phyloP scores from a whole-genome alignment of 2,113 vertebrate genomes.

The Myiopsitta monachus region DNA sequence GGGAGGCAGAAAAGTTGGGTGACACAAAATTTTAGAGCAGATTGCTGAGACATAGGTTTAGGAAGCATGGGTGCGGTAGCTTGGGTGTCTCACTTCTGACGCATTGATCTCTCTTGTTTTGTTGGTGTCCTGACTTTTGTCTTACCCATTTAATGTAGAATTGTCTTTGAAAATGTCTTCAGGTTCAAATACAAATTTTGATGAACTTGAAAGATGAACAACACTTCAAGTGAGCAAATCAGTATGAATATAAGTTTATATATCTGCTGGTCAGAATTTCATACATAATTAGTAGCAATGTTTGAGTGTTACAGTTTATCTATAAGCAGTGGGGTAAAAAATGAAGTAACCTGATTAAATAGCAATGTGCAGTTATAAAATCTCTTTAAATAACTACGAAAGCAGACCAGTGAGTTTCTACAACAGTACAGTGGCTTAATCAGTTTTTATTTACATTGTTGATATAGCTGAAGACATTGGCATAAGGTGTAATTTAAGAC shows the following conservation, averaged over 20 bases:
- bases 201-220: not conserved
- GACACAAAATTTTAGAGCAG: not conserved
- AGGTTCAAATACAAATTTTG: not conserved
- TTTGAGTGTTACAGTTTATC: not conserved
- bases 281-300: not conserved
- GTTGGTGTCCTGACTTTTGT: not conserved
- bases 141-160: not conserved
- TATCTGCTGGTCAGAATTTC: not conserved
- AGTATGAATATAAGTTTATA: not conserved
- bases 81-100: not conserved
- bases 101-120: not conserved
- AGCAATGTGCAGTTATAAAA: not conserved
- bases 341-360: not conserved
- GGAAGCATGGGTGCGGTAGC: not conserved
- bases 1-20: not conserved
- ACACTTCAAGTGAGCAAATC: not conserved
- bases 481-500: not conserved
- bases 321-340: not conserved
- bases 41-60: not conserved
- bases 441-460: rapidly evolving
- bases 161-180: not conserved
- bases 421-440: not conserved
- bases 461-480: not conserved
- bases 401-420: not conserved
- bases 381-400: not conserved